Percentiles rank a stretch among this genome's conserved stretches.
Conservation (phyloP, 1,140 invertebrate genomes). For the Thalassaphorura encarpata region DNA sequence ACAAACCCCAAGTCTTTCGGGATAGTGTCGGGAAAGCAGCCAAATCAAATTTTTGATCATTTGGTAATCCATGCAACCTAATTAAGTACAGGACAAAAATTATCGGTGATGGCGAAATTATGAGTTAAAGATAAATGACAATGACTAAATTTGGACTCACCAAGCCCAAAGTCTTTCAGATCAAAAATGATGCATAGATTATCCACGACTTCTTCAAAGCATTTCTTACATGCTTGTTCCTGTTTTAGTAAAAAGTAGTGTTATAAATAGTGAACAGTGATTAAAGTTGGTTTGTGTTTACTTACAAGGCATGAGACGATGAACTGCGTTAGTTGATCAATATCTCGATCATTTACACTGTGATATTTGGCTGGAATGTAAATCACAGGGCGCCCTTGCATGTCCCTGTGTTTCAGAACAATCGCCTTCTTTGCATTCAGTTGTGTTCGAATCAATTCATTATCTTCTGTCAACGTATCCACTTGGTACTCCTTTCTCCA, state of each 20-base stretch:
- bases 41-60: slow-evolving; percentile 64
- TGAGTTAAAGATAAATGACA: too few relatives aligned
- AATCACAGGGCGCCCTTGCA: slow-evolving; percentile 56
- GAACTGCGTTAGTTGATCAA: slow-evolving; percentile 62
- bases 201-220: slow-evolving; percentile 66
- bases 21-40: slow-evolving; percentile 58
- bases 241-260: slow-evolving; percentile 30
- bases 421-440: slow-evolving; percentile 50
- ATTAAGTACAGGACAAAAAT: too few relatives aligned
- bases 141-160: too few relatives aligned
- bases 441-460: slow-evolving; percentile 50
- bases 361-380: slow-evolving; percentile 67
- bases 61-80: slow-evolving; percentile 66
- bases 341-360: slow-evolving; percentile 55
- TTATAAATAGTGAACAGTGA: too few relatives aligned
- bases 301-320: slow-evolving; percentile 61
- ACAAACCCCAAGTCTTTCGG: slow-evolving; percentile 61
- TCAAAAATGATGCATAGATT: slow-evolving; percentile 67
- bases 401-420: slow-evolving; percentile 56
- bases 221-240: slow-evolving; percentile 62
- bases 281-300: too few relatives aligned
- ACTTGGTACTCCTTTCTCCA: slow-evolving; percentile 62
- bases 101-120: too few relatives aligned
- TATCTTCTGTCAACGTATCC: slow-evolving; percentile 43
- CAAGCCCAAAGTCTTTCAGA: slow-evolving; percentile 56